Conservation (phyloP, 2,797 vertebrate genomes). For the Cebuella pygmaea region DNA sequence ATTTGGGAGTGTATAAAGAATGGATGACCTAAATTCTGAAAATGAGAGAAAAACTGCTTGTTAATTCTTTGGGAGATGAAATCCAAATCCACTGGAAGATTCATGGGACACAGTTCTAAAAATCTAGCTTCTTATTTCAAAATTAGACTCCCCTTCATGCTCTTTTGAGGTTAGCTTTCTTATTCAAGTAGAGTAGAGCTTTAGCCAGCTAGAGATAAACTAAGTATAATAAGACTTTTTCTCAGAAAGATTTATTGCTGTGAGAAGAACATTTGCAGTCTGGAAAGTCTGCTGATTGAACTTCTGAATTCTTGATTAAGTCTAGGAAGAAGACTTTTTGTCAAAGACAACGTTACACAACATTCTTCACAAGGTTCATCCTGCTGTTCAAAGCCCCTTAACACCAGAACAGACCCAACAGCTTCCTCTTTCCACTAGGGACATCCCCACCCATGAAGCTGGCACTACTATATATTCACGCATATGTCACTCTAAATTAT, state of each 20-base stretch:
- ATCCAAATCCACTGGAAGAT: background rate
- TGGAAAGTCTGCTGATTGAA: background rate
- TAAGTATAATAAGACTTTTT: background rate
- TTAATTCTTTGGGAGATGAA: background rate
- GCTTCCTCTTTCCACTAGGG: background rate
- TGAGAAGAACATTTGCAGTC: background rate
- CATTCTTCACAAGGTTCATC: background rate
- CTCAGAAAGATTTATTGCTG: background rate
- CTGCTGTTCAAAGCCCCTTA: background rate
- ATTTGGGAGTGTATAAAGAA: background rate
- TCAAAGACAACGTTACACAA: background rate
- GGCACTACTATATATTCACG: background rate
- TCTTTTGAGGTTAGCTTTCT: background rate
- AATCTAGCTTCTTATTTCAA: background rate
- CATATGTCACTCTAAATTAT: slow-evolving; percentile 42
- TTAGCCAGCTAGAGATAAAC: background rate
- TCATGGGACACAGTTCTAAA: no score
- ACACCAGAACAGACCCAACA: background rate
- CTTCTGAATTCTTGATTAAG: background rate
- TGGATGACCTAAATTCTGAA: background rate
- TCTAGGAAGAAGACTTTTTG: background rate
- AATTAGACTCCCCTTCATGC: background rate
- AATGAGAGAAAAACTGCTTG: background rate
- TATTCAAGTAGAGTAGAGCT: background rate
- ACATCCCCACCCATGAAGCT: background rate